Evolutionary conservation across 2,888 invertebrate genomes (phyloP).

Genomic region (Eilema sororculum): DNA sequence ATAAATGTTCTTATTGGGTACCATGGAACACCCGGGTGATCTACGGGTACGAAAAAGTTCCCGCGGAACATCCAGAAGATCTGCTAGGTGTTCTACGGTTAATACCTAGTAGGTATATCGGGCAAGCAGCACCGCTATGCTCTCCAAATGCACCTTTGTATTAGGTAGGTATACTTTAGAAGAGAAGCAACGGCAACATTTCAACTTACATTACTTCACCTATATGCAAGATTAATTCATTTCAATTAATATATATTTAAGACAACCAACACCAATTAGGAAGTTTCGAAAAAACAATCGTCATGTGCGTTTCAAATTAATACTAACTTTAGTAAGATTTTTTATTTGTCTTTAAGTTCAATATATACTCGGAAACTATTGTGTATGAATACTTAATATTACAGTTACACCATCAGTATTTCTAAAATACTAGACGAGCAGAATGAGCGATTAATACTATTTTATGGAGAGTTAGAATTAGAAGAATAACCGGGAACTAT

Average conservation of each 20-base stretch:
- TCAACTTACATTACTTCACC: neutral
- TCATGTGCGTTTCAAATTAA: neutral
- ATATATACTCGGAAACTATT: neutral
- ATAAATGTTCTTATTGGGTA: neutral
- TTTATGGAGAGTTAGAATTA: neutral
- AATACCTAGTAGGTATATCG: neutral
- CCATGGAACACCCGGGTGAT: too few species aligned
- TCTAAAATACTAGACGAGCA: neutral
- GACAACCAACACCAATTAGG: neutral
- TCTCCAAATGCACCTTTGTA: too few species aligned
- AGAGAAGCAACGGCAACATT: neutral
- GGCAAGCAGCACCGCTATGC: neutral
- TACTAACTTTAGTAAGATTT: neutral
- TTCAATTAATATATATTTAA: neutral
- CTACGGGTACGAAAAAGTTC: too few species aligned
- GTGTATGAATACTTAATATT: neutral
- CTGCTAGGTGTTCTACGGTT: too few species aligned
- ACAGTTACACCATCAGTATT: neutral
- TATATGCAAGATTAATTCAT: neutral
- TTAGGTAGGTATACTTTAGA: too few species aligned
- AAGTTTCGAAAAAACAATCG: neutral
- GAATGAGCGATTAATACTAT: neutral
- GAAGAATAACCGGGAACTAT: neutral
- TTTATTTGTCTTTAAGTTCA: neutral
- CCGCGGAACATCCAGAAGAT: too few species aligned